These are phyloP conservation scores for Corythoichthys haematopterus DNA, from an alignment of 2,113 vertebrate genomes.

Conservation along the genomic window DNA sequence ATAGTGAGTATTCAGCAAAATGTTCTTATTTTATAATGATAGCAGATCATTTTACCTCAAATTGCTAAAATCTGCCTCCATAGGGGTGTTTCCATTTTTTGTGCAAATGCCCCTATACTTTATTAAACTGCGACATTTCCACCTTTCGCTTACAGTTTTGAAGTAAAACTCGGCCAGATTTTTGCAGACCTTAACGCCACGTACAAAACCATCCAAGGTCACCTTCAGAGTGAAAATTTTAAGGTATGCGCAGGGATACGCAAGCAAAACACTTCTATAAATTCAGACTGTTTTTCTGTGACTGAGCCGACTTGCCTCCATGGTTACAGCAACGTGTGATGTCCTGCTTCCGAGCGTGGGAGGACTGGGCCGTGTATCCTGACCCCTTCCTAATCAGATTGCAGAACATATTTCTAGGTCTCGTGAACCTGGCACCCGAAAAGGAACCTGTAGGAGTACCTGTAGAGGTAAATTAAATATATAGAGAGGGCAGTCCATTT, in stretches of 20 bases:
- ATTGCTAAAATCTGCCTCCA: too few species aligned
- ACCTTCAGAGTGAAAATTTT: slow-evolving; percentile 96
- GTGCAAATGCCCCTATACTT: too few species aligned
- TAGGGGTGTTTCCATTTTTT: too few species aligned
- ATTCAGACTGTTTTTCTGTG: neutral
- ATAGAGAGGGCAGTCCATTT: too few species aligned
- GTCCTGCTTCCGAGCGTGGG: slow-evolving; percentile 98
- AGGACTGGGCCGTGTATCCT: slow-evolving; percentile 98
- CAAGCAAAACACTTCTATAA: neutral
- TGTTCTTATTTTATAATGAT: too few species aligned
- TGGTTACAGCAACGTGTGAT: slow-evolving; percentile 89
- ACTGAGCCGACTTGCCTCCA: neutral
- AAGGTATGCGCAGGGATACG: slow-evolving; percentile 76
- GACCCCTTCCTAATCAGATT: slow-evolving; percentile 97
- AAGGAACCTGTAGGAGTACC: slow-evolving; percentile 67
- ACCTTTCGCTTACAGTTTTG: slow-evolving; percentile 82
- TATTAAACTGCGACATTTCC: neutral
- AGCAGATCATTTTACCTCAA: too few species aligned
- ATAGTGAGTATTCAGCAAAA: slow-evolving; percentile 80
- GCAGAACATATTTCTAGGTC: slow-evolving; percentile 97
- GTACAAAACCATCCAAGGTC: slow-evolving; percentile 96
- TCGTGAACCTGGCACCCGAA: slow-evolving; percentile 89
- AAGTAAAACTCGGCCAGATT: slow-evolving; percentile 95
- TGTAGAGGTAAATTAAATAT: slow-evolving; percentile 52
- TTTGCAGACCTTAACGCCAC: slow-evolving; percentile 96